These are phyloP conservation scores for Eilema caniola DNA, from an alignment of 2,888 invertebrate genomes.

Conservation along the genomic window DNA sequence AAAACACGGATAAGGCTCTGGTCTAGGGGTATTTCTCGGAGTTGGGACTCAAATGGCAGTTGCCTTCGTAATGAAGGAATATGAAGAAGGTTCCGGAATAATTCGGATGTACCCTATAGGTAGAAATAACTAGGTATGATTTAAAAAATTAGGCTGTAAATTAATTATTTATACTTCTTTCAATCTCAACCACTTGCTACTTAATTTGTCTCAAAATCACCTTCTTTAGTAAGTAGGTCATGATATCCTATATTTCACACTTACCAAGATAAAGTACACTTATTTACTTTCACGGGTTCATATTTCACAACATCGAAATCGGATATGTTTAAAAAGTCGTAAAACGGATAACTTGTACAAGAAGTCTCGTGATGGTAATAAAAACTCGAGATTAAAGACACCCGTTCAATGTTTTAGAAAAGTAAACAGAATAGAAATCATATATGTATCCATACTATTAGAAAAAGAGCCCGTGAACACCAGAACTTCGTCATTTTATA, in stretches of 20 bases:
- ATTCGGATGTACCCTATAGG: too few species aligned
- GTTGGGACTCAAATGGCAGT: too few species aligned
- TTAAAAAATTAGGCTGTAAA: too few species aligned
- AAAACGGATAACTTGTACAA: constrained; percentile 26
- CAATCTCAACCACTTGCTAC: background rate
- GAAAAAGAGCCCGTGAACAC: too few species aligned
- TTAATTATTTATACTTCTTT: too few species aligned
- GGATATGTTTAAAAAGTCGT: constrained; percentile 37
- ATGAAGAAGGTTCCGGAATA: too few species aligned
- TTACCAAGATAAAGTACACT: constrained; percentile 5
- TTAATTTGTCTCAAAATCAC: background rate
- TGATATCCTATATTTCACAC: background rate
- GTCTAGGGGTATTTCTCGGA: too few species aligned
- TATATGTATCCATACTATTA: background rate
- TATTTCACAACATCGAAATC: constrained; percentile 40
- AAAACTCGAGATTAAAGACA: constrained; percentile 45
- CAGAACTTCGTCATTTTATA: too few species aligned
- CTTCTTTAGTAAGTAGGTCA: background rate
- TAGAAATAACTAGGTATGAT: too few species aligned
- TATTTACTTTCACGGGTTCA: constrained; percentile 26
- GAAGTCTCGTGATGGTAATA: constrained; percentile 32
- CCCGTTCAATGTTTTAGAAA: constrained; percentile 13
- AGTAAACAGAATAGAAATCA: background rate
- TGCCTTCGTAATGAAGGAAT: too few species aligned
- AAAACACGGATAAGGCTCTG: too few species aligned